Conservation (phyloP, 2,797 vertebrate species). For the Echeneis naucrates region DNA sequence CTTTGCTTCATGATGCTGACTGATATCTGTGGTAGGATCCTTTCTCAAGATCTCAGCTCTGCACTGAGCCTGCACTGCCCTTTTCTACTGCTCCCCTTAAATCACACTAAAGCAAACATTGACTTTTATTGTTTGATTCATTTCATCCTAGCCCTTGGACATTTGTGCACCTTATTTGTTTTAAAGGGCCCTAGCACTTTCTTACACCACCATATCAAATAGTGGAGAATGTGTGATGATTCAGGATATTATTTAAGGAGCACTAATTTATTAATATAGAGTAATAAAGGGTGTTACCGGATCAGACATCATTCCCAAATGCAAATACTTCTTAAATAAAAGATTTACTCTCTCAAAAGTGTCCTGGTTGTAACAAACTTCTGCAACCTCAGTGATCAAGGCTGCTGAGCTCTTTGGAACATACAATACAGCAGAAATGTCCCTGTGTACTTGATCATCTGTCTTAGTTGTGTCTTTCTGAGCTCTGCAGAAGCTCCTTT, state of each 20-base stretch:
- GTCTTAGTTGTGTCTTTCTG: too few relatives aligned
- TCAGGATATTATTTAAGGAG: background rate
- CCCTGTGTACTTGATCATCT: too few relatives aligned
- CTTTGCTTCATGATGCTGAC: constrained; percentile 81
- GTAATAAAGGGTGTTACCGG: too few relatives aligned
- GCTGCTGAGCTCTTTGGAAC: too few relatives aligned
- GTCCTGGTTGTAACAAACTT: too few relatives aligned
- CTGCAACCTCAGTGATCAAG: too few relatives aligned
- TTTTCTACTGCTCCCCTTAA: constrained; percentile 39
- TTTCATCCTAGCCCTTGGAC: constrained; percentile 13
- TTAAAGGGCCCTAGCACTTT: constrained; percentile 11
- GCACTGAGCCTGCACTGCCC: constrained; percentile 15
- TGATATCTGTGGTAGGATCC: constrained; percentile 69
- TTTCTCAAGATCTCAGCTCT: constrained; percentile 70
- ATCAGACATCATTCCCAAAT: too few relatives aligned
- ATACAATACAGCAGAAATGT: too few relatives aligned
- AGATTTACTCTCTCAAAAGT: too few relatives aligned
- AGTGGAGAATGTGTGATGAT: background rate
- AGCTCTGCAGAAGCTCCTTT: too few relatives aligned
- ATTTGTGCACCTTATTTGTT: constrained; percentile 12
- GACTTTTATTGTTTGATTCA: constrained; percentile 32
- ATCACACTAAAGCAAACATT: constrained; percentile 35
- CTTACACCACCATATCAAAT: background rate
- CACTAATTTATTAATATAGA: too few relatives aligned
- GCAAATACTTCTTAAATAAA: too few relatives aligned